Evolutionary conservation across 2,797 vertebrate species (phyloP), one percentile per base, ranked within the genome.

Genomic region (Taenioides sp.): DNA sequence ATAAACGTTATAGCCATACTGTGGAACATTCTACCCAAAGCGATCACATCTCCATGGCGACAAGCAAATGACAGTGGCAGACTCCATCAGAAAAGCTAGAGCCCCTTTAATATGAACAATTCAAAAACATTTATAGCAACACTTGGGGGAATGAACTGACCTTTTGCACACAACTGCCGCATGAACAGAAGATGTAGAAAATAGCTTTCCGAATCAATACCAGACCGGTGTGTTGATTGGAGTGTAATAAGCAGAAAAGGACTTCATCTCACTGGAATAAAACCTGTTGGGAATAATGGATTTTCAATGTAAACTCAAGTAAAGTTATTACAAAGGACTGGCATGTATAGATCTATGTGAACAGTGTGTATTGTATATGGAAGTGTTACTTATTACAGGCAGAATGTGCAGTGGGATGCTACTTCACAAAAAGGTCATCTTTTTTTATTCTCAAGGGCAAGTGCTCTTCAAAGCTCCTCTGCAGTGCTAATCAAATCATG

Each of bases 141-240:
- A 86, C 78, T 81, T 79, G 64, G 77, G 79, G 76, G 73, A 75
- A 63, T 69, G 78, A 83, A 78, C 81, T 81, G 79, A 82, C 73
- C 83, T 85, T 89, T 87, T 85, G 73, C 88, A 86, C 85, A 90
- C 93, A 90, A 88, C 81, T 78, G 69, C 78, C 17, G 27, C 78
- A 78, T 81, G 73, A 90, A 90, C 88, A 76, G 81, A 88, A 80
- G 90, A 86, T 88, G 76, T 90, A 76, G 60, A 66, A 84, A 88
- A 91, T 81, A 80, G 82, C 84, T 87, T 81, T 85, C 75, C 78
- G 83, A 92, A 93, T 92, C 91, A 91, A 92, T 92, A 92, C 78
- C 65, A 75, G 72, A 79, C 70, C 69, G 77, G 73, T 85, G 86
- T 87, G 79, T 76, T 85, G 82, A 77, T 75, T 65, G 78, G 72